Conservation (phyloP, 2,888 invertebrate genomes). For the Ochlodes sylvanus region DNA sequence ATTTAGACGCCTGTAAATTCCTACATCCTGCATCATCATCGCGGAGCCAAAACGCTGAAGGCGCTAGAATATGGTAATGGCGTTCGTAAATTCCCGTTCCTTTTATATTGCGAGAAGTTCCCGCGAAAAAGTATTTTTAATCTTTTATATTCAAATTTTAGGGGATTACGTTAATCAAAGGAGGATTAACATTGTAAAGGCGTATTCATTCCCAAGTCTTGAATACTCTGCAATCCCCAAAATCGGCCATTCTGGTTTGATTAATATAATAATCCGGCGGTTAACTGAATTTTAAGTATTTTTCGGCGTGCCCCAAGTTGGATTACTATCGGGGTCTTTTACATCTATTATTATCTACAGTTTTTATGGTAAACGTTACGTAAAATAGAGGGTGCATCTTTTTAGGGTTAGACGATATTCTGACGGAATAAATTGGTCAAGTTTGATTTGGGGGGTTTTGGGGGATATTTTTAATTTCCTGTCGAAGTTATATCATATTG, state of each 20-base stretch:
- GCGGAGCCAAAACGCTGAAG: conserved; percentile 30
- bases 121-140: conserved; percentile 39
- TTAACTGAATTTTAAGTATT: conserved; percentile 30
- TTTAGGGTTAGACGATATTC: too few species aligned
- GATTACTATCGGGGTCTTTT: conserved; percentile 1
- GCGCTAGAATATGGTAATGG: conserved; percentile 34
- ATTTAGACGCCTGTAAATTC: conserved; percentile 17
- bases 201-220: conserved; percentile 35
- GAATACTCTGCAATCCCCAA: conserved; percentile 27
- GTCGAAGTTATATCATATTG: too few species aligned
- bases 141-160: conserved; percentile 39
- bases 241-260: conserved; percentile 34
- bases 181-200: conserved; percentile 37
- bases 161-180: conserved; percentile 39
- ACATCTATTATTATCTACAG: neutral
- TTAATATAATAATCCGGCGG: conserved; percentile 35
- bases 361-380: neutral
- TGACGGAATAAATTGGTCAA: too few species aligned
- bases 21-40: conserved; percentile 31
- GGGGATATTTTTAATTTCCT: too few species aligned
- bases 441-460: too few species aligned
- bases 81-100: conserved; percentile 35
- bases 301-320: conserved; percentile 13
- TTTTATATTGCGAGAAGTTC: conserved; percentile 39
- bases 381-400: too few species aligned